A percentile compares a stretch with the other conserved stretches of the same genome.
These are phyloP conservation scores for Phoebastria nigripes DNA, from an alignment of 2,797 vertebrate genomes.

Conservation along the genomic window DNA sequence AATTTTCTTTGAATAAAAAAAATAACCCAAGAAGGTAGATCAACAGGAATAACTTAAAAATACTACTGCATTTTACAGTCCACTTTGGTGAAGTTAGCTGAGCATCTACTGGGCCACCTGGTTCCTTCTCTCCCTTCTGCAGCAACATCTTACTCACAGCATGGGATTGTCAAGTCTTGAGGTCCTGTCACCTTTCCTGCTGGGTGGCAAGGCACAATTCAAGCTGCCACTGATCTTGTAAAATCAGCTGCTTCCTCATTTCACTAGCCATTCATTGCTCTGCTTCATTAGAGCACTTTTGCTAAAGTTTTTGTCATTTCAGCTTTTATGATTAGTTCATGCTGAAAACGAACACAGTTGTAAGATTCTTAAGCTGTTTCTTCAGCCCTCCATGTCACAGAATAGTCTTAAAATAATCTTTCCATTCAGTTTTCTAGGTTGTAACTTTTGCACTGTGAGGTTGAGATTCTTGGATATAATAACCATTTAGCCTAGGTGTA, in stretches of 20 bases:
- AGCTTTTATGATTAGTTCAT: not conserved
- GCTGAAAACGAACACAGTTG: not conserved
- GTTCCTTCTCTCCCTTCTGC: not conserved
- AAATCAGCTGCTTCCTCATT: not conserved
- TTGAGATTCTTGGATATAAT: not conserved
- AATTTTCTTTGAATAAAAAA: not conserved
- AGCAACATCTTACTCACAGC: not conserved
- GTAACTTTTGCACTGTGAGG: not conserved
- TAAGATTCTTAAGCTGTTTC: not conserved
- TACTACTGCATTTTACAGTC: not conserved
- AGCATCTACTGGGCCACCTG: not conserved
- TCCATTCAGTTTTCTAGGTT: not conserved
- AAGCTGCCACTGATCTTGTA: not conserved
- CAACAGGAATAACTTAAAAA: not conserved
- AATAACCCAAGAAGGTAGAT: not conserved
- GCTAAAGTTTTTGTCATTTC: not conserved
- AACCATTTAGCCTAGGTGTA: not conserved
- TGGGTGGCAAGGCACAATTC: not conserved
- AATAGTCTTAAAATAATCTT: not conserved
- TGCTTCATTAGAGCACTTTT: not conserved
- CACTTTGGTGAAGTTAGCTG: not conserved
- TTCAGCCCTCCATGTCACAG: not conserved
- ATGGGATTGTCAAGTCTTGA: not conserved
- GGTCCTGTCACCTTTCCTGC: conserved; percentile 7
- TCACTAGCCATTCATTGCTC: not conserved